Conservation (phyloP, 1,140 invertebrate species). For the Mylabris phalerata region DNA sequence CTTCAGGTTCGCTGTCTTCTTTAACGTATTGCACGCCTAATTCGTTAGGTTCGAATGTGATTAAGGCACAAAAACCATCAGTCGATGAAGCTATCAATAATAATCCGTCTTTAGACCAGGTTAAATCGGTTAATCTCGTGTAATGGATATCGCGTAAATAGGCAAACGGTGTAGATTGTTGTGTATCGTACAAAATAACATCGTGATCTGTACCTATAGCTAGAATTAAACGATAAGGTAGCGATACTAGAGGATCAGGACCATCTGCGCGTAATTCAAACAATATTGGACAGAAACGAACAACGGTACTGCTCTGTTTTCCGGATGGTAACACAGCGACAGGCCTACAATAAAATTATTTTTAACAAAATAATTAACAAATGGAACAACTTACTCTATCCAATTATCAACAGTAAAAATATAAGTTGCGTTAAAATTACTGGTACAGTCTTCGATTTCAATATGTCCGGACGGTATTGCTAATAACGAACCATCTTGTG, state of each 20-base stretch:
- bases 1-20: constrained; percentile 41
- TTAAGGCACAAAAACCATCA: constrained; percentile 91
- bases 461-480: constrained; percentile 77
- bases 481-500: constrained; percentile 81
- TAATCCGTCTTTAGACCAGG: constrained; percentile 84
- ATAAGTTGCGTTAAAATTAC: constrained; percentile 66
- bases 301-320: constrained; percentile 70
- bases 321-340: constrained; percentile 70
- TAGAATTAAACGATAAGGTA: constrained; percentile 82
- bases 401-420: constrained; percentile 70
- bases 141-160: constrained; percentile 90
- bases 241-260: constrained; percentile 49
- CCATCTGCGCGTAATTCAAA: constrained; percentile 59
- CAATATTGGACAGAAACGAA: constrained; percentile 72
- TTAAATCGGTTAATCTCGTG: constrained; percentile 81
- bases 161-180: constrained; percentile 78
- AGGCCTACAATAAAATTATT: constrained; percentile 55
- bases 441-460: constrained; percentile 54
- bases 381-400: constrained; percentile 54
- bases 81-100: constrained; percentile 83
- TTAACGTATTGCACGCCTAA: constrained; percentile 63
- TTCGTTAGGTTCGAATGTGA: constrained; percentile 77
- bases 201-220: constrained; percentile 84
- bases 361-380: constrained; percentile 16
- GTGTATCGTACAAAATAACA: constrained; percentile 86